phyloP scores from a whole-genome alignment of 2,888 invertebrate species.

The Gymnosoma rotundatum region DNA sequence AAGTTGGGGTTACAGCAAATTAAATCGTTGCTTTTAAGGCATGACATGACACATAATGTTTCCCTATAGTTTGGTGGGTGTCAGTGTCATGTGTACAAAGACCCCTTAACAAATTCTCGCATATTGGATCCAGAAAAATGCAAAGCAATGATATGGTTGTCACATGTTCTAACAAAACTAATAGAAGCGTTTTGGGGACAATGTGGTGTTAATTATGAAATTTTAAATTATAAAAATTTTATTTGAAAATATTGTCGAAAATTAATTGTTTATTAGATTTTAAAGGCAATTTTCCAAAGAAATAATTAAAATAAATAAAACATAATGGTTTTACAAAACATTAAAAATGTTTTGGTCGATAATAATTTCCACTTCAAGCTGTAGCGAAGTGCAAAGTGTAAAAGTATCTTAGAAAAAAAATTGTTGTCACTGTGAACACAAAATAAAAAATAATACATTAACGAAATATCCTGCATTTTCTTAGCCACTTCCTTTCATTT shows the following conservation, averaged over 20 bases:
- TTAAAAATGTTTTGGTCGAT: not conserved
- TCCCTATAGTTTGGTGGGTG: constrained; percentile 33
- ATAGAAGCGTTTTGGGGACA: constrained; percentile 17
- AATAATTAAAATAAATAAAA: constrained; percentile 38
- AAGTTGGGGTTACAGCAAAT: constrained; percentile 72
- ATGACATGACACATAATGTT: constrained; percentile 38
- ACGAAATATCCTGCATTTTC: not conserved
- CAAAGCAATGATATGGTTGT: constrained; percentile 52
- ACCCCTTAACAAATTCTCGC: constrained; percentile 21
- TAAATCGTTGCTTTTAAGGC: constrained; percentile 59
- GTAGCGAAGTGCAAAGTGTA: not conserved
- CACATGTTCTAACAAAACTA: constrained; percentile 33
- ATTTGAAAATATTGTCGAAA: constrained; percentile 26
- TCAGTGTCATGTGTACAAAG: constrained; percentile 44
- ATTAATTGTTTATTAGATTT: constrained; percentile 63
- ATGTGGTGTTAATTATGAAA: constrained; percentile 67
- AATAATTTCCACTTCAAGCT: not conserved
- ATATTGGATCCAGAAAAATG: not conserved
- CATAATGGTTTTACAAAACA: constrained; percentile 40
- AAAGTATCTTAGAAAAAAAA: no score
- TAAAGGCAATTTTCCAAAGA: constrained; percentile 44
- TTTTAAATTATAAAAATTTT: constrained; percentile 60
- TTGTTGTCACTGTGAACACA: not conserved
- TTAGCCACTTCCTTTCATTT: constrained; percentile 16
- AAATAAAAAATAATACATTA: not conserved